Percentiles rank a stretch among this genome's conserved stretches.
Conservation (phyloP, 2,113 vertebrate genomes). For the Crotophaga sulcirostris region DNA sequence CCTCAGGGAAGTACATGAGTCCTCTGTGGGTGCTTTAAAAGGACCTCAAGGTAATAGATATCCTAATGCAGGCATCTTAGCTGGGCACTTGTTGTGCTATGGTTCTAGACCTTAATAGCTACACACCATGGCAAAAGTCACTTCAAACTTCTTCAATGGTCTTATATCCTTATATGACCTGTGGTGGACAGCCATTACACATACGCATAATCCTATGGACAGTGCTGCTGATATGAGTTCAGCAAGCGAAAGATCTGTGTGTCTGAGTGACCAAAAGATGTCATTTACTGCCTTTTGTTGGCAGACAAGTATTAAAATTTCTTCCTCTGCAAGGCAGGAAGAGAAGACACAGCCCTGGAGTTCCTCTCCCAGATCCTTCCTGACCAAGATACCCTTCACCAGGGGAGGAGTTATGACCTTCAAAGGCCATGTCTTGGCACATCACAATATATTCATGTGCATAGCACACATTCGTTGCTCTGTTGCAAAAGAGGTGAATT, state of each 20-base stretch:
- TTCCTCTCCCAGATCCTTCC: slow-evolving; percentile 59
- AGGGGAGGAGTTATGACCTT: slow-evolving; percentile 10
- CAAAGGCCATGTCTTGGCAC: background rate
- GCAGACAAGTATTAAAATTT: slow-evolving; percentile 37
- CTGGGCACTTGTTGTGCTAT: background rate
- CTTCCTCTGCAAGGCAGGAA: slow-evolving; percentile 22
- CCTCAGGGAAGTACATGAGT: background rate
- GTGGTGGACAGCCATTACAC: background rate
- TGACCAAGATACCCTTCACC: slow-evolving; percentile 32
- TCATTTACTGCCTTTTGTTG: slow-evolving; percentile 35
- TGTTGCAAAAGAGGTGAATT: background rate
- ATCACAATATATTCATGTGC: background rate
- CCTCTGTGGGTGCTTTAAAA: background rate
- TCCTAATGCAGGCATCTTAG: background rate
- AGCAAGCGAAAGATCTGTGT: background rate
- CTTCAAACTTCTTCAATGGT: background rate
- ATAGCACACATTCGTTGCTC: background rate
- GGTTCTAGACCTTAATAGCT: background rate
- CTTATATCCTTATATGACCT: background rate
- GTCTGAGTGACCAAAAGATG: background rate
- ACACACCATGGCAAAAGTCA: background rate
- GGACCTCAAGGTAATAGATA: background rate
- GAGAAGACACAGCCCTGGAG: slow-evolving; percentile 28
- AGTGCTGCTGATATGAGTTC: background rate
- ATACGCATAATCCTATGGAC: background rate